These are phyloP conservation scores for Premnoplex brunnescens DNA, from an alignment of 2,797 vertebrate species.

Conservation along the genomic window DNA sequence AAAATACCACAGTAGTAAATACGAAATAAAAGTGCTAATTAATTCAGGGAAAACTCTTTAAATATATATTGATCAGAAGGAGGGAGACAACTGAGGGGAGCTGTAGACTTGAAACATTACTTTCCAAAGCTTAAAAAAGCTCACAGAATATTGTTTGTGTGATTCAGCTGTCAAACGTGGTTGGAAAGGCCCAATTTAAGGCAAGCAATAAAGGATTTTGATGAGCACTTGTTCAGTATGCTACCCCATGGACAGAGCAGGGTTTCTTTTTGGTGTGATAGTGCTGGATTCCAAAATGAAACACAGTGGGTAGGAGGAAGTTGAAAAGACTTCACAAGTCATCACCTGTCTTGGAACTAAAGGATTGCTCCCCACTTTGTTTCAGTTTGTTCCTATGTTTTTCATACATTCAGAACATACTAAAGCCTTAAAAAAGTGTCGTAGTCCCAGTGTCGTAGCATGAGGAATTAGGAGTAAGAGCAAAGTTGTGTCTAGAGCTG, in stretches of 20 bases:
- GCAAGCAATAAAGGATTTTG: neutral
- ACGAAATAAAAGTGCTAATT: slow-evolving; percentile 25
- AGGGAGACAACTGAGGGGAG: neutral
- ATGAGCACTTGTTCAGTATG: neutral
- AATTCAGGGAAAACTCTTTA: neutral
- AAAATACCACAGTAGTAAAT: slow-evolving; percentile 29
- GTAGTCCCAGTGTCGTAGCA: neutral
- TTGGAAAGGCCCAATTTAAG: neutral
- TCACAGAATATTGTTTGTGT: neutral
- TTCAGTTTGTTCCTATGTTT: neutral
- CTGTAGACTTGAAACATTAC: neutral
- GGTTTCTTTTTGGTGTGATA: neutral
- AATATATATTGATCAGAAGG: neutral
- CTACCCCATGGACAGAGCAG: neutral
- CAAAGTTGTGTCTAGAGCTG: neutral
- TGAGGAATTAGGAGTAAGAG: neutral
- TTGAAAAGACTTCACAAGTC: slow-evolving; percentile 11
- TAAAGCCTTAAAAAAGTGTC: neutral
- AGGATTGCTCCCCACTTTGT: neutral
- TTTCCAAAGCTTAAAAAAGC: neutral
- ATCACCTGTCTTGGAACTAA: neutral
- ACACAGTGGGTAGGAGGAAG: neutral
- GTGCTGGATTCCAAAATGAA: neutral
- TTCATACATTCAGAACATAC: neutral
- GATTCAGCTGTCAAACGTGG: neutral